These are phyloP conservation scores for Siderastrea siderea DNA, from an alignment of 92 coral and sea anemone genomes.

Conservation along the genomic window DNA sequence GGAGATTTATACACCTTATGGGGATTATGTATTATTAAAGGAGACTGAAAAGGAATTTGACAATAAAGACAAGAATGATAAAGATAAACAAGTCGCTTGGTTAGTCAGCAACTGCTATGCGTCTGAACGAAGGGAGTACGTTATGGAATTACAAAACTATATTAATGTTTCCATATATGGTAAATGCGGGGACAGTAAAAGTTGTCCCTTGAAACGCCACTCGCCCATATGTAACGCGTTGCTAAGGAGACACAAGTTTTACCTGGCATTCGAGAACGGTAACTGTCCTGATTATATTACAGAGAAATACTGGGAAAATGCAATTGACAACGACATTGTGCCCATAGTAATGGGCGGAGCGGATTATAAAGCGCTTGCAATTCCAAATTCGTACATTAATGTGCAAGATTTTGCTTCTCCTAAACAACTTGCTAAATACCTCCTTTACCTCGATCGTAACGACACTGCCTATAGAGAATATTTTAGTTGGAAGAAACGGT, in stretches of 20 bases:
- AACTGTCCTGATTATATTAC: slow-evolving; percentile 77
- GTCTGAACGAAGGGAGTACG: slow-evolving; percentile 68
- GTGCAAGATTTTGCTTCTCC: slow-evolving; percentile 75
- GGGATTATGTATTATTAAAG: slow-evolving; percentile 40
- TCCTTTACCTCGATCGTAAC: slow-evolving; percentile 68
- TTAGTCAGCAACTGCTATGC: slow-evolving; percentile 82
- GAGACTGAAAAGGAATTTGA: neutral
- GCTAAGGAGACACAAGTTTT: slow-evolving; percentile 70
- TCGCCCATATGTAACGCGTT: slow-evolving; percentile 28
- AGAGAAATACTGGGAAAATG: slow-evolving; percentile 74
- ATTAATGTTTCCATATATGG: slow-evolving; percentile 76
- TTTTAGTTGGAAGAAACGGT: slow-evolving; percentile 67
- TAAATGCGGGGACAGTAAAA: slow-evolving; percentile 37
- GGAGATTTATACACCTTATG: slow-evolving; percentile 82
- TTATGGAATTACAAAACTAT: slow-evolving; percentile 39
- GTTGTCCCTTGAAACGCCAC: slow-evolving; percentile 74
- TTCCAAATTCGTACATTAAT: slow-evolving; percentile 82
- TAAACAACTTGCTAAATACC: slow-evolving; percentile 61
- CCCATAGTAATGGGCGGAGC: slow-evolving; percentile 77
- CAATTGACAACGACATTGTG: slow-evolving; percentile 70
- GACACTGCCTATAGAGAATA: slow-evolving; percentile 79
- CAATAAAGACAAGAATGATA: slow-evolving; percentile 34
- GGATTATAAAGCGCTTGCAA: slow-evolving; percentile 53
- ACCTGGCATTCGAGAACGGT: slow-evolving; percentile 73
- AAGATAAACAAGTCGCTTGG: slow-evolving; percentile 82